Percentiles rank a stretch among this genome's conserved stretches.
These are phyloP conservation scores for Potorous gilbertii DNA, from an alignment of 2,797 vertebrate genomes.

Conservation along the genomic window DNA sequence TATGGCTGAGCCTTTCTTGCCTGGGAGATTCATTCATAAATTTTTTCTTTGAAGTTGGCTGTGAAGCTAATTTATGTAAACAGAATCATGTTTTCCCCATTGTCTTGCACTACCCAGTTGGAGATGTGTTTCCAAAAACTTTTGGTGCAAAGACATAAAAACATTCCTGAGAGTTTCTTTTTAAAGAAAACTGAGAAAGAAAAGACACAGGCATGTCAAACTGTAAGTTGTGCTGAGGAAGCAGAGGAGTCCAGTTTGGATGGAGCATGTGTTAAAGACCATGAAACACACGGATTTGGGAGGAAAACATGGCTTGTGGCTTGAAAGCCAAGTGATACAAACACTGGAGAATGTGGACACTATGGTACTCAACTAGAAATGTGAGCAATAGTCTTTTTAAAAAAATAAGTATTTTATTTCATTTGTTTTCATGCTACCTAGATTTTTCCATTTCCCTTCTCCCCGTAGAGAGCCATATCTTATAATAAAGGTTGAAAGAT, in stretches of 20 bases:
- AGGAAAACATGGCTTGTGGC: background rate
- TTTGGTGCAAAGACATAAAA: background rate
- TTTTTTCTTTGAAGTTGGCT: background rate
- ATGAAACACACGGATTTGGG: background rate
- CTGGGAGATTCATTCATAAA: background rate
- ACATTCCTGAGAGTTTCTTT: background rate
- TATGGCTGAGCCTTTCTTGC: background rate
- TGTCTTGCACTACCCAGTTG: background rate
- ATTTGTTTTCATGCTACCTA: background rate
- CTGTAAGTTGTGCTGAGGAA: background rate
- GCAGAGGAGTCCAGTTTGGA: background rate
- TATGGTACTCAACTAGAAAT: background rate
- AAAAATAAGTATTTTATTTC: background rate
- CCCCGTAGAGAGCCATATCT: background rate
- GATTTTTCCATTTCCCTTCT: background rate
- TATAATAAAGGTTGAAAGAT: background rate
- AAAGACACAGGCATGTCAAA: background rate
- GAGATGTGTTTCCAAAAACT: background rate
- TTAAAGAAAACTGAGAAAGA: background rate
- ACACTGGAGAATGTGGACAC: background rate
- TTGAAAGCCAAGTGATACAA: background rate
- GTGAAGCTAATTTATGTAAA: conserved; percentile 1
- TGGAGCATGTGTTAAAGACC: background rate
- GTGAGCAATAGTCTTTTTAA: background rate
- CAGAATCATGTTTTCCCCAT: background rate